Percentiles rank a stretch among this genome's conserved stretches.
These are phyloP conservation scores for Bos indicus DNA, from an alignment of 2,113 vertebrate genomes.

Conservation along the genomic window DNA sequence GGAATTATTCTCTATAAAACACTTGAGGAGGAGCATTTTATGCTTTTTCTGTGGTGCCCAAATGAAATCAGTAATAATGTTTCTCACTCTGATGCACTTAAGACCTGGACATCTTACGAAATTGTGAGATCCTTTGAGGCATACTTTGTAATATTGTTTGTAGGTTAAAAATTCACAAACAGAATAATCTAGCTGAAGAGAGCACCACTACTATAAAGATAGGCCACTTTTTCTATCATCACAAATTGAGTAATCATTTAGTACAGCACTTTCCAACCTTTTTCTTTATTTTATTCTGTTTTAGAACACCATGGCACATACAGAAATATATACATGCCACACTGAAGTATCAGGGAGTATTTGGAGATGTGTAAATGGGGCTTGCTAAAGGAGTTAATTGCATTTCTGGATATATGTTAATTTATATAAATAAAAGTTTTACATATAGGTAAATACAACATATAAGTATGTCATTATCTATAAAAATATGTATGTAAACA, in stretches of 20 bases:
- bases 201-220: not conserved
- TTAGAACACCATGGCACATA: not conserved
- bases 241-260: not conserved
- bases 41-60: not conserved
- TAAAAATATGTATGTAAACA: not conserved
- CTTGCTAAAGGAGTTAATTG: not conserved
- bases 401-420: not conserved
- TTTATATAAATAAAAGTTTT: not conserved
- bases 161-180: not conserved
- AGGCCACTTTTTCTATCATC: not conserved
- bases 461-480: not conserved
- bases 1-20: not conserved
- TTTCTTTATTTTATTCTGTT: not conserved
- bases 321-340: not conserved
- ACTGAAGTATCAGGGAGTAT: not conserved
- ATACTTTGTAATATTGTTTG: not conserved
- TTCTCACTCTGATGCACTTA: not conserved
- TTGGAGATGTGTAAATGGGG: not conserved
- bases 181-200: not conserved
- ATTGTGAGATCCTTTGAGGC: not conserved
- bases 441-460: not conserved
- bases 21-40: not conserved
- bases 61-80: conserved; percentile 5
- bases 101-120: not conserved
- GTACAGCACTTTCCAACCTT: not conserved